Percentiles rank a stretch among this genome's conserved stretches.
phyloP scores from a whole-genome alignment of 2,888 invertebrate species.

The Vanessa cardui region DNA sequence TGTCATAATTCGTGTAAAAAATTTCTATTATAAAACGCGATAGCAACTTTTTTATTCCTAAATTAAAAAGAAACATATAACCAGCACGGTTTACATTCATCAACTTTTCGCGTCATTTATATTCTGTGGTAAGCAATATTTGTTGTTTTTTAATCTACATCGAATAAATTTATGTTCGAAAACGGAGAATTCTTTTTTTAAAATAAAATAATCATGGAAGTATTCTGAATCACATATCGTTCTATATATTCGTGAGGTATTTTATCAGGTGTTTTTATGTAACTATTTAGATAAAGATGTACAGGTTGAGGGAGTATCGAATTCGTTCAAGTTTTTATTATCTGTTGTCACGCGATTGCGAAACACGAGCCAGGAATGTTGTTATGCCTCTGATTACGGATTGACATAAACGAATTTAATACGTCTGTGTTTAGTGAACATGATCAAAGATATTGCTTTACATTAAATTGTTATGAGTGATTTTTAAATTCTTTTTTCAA shows the following conservation, averaged over 20 bases:
- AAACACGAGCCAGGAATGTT: slow-evolving; percentile 70
- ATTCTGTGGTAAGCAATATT: no score
- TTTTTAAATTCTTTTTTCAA: no score
- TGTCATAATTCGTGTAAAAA: neutral
- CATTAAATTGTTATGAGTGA: no score
- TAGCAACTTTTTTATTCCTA: no score
- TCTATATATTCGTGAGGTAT: slow-evolving; percentile 13
- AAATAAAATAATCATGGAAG: neutral
- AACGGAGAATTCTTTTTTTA: no score
- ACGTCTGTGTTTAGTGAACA: slow-evolving; percentile 21
- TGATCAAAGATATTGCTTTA: no score
- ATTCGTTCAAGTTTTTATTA: slow-evolving; percentile 73
- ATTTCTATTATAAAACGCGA: no score
- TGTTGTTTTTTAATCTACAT: no score
- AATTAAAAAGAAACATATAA: no score
- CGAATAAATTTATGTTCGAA: no score
- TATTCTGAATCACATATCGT: slow-evolving; percentile 9
- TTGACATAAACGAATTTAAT: slow-evolving; percentile 17
- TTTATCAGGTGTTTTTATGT: slow-evolving; percentile 50
- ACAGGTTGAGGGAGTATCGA: slow-evolving; percentile 74
- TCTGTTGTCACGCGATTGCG: slow-evolving; percentile 64
- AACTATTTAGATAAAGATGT: slow-evolving; percentile 77
- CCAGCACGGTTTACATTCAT: no score
- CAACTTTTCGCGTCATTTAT: no score
- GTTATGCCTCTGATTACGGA: slow-evolving; percentile 58